Conservation (phyloP, 2,113 vertebrate genomes). For the Lampris megalopsis region DNA sequence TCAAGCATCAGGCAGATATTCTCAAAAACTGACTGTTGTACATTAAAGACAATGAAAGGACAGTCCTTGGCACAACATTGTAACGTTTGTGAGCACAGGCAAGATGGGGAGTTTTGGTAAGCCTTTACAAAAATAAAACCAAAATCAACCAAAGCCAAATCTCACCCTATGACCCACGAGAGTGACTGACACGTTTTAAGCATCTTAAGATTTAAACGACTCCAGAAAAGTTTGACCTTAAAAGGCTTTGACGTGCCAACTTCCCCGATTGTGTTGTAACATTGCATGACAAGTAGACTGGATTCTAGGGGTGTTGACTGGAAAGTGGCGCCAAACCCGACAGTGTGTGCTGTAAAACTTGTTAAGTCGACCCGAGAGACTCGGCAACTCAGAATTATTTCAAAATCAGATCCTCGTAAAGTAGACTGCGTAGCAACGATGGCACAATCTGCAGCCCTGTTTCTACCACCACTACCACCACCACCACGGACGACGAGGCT, state of each 20-base stretch:
- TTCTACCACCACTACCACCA: constrained; percentile 29
- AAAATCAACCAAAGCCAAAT: too few relatives aligned
- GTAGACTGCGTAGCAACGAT: not conserved
- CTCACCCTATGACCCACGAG: too few relatives aligned
- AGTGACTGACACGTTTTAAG: not conserved
- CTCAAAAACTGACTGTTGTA: not conserved
- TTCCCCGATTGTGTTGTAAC: constrained; percentile 20
- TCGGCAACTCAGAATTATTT: not conserved
- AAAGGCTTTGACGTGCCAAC: not conserved
- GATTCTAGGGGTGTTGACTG: constrained; percentile 74
- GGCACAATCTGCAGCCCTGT: constrained; percentile 32
- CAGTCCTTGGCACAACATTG: not conserved
- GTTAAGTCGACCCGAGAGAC: not conserved
- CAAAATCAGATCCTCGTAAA: not conserved
- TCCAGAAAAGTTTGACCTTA: not conserved
- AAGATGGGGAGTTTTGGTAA: not conserved
- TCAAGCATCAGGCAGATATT: not conserved
- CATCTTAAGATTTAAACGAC: not conserved
- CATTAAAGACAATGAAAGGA: not conserved
- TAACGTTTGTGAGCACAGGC: not conserved
- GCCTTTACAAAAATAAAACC: not conserved
- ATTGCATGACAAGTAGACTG: constrained; percentile 49
- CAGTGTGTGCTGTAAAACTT: constrained; percentile 61
- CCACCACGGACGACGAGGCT: constrained; percentile 45
- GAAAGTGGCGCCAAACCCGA: constrained; percentile 81